Evolutionary conservation across 2,113 vertebrate species (phyloP).

Genomic region (Syrmaticus mikado): DNA sequence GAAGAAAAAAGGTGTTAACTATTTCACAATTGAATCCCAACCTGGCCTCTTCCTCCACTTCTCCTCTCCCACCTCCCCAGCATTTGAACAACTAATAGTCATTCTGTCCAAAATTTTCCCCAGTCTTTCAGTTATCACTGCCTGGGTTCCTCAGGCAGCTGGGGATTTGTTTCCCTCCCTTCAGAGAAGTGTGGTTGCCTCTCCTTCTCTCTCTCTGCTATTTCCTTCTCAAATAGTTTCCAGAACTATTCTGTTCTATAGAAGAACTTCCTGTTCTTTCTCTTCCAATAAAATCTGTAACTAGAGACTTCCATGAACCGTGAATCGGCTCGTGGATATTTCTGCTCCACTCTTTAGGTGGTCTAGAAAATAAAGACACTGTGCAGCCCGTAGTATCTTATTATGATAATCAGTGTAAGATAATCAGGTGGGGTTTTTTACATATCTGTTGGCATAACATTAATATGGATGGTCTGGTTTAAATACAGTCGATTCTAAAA

Average conservation of each 20-base stretch:
- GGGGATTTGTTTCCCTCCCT: not conserved
- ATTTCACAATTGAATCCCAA: not conserved
- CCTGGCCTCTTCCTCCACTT: not conserved
- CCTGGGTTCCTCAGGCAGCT: not conserved
- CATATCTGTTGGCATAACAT: not conserved
- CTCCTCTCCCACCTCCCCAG: not conserved
- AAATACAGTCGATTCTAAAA: constrained; percentile 28
- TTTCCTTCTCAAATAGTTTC: not conserved
- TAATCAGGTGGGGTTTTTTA: constrained; percentile 14
- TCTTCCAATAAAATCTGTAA: not conserved
- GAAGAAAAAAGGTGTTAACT: not conserved
- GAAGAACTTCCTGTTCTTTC: fast-evolving
- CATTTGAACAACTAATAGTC: not conserved
- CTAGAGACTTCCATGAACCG: not conserved
- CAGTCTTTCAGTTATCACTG: not conserved
- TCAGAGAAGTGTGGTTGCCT: not conserved
- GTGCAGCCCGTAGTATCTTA: not conserved
- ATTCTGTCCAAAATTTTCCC: not conserved
- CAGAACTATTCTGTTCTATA: not conserved
- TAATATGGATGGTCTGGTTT: not conserved
- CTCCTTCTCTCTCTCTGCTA: not conserved
- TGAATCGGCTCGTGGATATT: not conserved
- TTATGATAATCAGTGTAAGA: not conserved
- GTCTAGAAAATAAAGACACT: not conserved
- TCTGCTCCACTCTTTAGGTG: not conserved